Percentiles rank a stretch among this genome's conserved stretches.
These are phyloP conservation scores for Kradibia gibbosae DNA, from an alignment of 1,140 invertebrate genomes.

Conservation along the genomic window DNA sequence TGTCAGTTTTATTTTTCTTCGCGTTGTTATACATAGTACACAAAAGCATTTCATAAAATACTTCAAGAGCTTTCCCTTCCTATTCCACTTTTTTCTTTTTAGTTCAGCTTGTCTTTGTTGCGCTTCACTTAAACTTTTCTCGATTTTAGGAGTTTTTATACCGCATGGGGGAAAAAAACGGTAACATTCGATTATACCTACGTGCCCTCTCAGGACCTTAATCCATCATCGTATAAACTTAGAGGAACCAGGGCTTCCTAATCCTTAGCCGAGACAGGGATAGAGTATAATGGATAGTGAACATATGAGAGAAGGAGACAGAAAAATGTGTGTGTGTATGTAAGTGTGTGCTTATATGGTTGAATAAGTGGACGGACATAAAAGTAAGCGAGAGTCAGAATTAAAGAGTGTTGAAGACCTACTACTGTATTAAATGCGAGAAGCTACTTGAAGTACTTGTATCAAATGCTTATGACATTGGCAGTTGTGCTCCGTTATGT, in stretches of 20 bases:
- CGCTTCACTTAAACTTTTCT: conserved; percentile 23
- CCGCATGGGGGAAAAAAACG: conserved; percentile 9
- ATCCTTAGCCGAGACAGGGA: neutral
- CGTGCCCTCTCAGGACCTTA: conserved; percentile 23
- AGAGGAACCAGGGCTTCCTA: neutral
- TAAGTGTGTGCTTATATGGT: too few species aligned
- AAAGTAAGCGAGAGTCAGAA: neutral
- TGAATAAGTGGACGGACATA: too few species aligned
- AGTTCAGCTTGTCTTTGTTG: neutral
- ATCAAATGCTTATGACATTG: neutral
- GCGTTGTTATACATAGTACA: neutral
- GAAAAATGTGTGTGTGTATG: too few species aligned
- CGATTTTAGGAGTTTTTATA: neutral
- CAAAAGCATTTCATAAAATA: conserved; percentile 10
- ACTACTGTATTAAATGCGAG: neutral
- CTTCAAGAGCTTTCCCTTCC: neutral
- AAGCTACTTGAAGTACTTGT: neutral
- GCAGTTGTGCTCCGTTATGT: neutral
- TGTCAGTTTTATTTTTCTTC: neutral
- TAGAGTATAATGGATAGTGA: neutral
- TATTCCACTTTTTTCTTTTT: neutral
- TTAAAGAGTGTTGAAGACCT: neutral
- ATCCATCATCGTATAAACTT: conserved; percentile 12
- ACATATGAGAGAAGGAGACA: neutral
- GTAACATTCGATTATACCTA: conserved; percentile 24